A percentile compares a stretch with the other conserved stretches of the same genome.
Evolutionary conservation across 2,888 invertebrate genomes (phyloP).

Genomic region (Lasioglossum oenotherae): DNA sequence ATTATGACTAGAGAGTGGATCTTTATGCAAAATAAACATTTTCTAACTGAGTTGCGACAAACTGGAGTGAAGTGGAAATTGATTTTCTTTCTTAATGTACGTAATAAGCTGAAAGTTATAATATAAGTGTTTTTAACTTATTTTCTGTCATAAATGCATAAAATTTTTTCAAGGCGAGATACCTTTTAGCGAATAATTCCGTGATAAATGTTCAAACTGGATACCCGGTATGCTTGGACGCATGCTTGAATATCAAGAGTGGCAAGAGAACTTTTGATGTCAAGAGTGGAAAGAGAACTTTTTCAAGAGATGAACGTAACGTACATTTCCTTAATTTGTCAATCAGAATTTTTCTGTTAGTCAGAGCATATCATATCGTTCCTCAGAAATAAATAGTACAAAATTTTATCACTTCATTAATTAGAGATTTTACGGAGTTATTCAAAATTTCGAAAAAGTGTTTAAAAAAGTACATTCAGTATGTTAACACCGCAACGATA

Average conservation of each 20-base stretch:
- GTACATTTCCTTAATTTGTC: not conserved
- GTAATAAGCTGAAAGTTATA: too few relatives aligned
- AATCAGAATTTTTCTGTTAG: not conserved
- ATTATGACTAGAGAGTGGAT: too few relatives aligned
- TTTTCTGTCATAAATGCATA: too few relatives aligned
- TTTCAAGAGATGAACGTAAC: not conserved
- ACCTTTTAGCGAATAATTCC: not conserved
- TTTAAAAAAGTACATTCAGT: not conserved
- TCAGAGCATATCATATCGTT: not conserved
- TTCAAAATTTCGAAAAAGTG: not conserved
- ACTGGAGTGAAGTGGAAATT: too few relatives aligned
- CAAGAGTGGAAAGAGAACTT: not conserved
- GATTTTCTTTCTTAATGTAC: too few relatives aligned
- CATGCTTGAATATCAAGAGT: not conserved
- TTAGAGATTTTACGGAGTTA: not conserved
- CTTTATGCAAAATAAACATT: too few relatives aligned
- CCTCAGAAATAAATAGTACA: too few relatives aligned
- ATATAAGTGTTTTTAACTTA: too few relatives aligned
- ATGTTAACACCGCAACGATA: not conserved
- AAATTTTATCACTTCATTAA: not conserved
- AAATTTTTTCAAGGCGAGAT: not conserved
- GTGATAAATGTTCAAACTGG: not conserved
- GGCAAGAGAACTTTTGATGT: not conserved
- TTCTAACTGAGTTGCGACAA: too few relatives aligned
- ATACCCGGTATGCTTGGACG: not conserved